Percentiles rank a stretch among this genome's conserved stretches.
phyloP scores from a whole-genome alignment of 2,888 invertebrate genomes.

The Chrysopilus asiliformis region DNA sequence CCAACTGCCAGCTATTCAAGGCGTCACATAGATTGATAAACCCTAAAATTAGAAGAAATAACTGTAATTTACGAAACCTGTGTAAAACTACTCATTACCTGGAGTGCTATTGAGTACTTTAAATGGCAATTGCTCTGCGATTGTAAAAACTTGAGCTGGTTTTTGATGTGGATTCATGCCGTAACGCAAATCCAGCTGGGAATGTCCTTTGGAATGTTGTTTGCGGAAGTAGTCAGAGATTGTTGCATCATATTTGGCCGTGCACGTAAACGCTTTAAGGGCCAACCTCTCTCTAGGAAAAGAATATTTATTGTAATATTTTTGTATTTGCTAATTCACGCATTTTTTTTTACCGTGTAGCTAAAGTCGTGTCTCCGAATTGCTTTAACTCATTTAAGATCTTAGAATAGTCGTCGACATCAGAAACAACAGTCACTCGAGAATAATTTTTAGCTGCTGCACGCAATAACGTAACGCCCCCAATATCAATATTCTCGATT shows the following conservation, averaged over 20 bases:
- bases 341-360: slow-evolving; percentile 24
- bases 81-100: slow-evolving; percentile 37
- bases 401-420: slow-evolving; percentile 72
- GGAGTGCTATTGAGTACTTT: slow-evolving; percentile 88
- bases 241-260: slow-evolving; percentile 84
- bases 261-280: slow-evolving; percentile 91
- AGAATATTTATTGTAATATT: too few relatives aligned
- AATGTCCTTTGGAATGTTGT: slow-evolving; percentile 62
- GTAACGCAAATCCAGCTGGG: slow-evolving; percentile 79
- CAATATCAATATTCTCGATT: slow-evolving; percentile 93
- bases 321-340: too few relatives aligned
- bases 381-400: slow-evolving; percentile 59
- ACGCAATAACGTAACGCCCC: slow-evolving; percentile 85
- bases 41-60: slow-evolving; percentile 33
- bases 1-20: slow-evolving; percentile 93
- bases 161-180: slow-evolving; percentile 98
- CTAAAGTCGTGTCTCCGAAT: slow-evolving; percentile 58
- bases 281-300: slow-evolving; percentile 59
- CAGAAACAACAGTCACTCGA: slow-evolving; percentile 87
- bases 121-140: slow-evolving; percentile 63
- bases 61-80: too few relatives aligned
- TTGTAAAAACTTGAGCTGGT: slow-evolving; percentile 84
- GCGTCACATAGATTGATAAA: slow-evolving; percentile 97
- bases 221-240: slow-evolving; percentile 93
- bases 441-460: slow-evolving; percentile 96